These are phyloP conservation scores for Penaeus monodon DNA, from an alignment of 2,888 invertebrate genomes.

Conservation along the genomic window DNA sequence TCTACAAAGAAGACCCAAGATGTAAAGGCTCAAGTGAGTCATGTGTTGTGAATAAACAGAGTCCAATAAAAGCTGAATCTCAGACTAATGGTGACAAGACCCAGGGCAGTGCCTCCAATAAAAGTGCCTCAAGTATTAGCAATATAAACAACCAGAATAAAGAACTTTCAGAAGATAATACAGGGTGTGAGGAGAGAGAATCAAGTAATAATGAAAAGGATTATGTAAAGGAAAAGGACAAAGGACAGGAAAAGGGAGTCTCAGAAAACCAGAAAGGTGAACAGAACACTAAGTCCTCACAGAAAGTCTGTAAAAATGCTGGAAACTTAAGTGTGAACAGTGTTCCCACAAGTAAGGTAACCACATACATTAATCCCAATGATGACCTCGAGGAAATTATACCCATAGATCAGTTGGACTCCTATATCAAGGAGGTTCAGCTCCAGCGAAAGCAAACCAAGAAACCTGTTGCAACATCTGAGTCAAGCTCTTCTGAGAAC, in stretches of 20 bases:
- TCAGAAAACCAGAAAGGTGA: too few relatives aligned
- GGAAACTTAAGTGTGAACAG: not conserved
- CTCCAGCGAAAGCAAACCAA: slow-evolving; percentile 12
- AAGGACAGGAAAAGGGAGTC: too few relatives aligned
- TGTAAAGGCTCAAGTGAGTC: too few relatives aligned
- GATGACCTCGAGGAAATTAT: slow-evolving; percentile 53
- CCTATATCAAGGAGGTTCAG: slow-evolving; percentile 47
- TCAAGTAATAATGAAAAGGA: too few relatives aligned
- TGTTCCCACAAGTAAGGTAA: not conserved
- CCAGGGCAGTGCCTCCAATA: not conserved
- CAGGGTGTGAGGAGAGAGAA: too few relatives aligned
- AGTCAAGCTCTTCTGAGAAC: not conserved
- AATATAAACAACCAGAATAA: not conserved
- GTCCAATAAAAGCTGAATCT: too few relatives aligned
- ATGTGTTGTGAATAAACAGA: too few relatives aligned
- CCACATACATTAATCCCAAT: slow-evolving; percentile 15
- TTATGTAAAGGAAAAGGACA: too few relatives aligned
- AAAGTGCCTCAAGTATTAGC: slow-evolving; percentile 1
- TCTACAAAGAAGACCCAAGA: not conserved
- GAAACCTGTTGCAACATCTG: not conserved
- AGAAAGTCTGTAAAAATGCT: not conserved
- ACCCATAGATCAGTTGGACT: slow-evolving; percentile 50
- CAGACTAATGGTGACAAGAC: too few relatives aligned
- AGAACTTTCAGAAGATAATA: not conserved
- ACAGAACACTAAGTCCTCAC: not conserved